Evolutionary conservation across 1,140 invertebrate genomes (phyloP).

Genomic region (Berghia stephanieae): DNA sequence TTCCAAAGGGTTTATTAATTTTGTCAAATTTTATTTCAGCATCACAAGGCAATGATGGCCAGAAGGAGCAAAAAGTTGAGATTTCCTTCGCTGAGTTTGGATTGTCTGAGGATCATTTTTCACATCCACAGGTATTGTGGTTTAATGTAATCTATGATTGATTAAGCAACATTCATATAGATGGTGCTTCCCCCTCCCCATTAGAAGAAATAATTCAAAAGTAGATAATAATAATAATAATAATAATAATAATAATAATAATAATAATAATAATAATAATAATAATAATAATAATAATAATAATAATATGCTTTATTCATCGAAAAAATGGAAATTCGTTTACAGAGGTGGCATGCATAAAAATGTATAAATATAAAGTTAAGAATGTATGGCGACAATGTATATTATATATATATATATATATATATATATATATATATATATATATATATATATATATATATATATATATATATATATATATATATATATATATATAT

Average conservation of each 20-base stretch:
- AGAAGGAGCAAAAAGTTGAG: constrained; percentile 36
- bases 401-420: not conserved
- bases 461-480: no score
- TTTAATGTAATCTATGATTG: not conserved
- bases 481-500: no score
- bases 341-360: no score
- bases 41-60: constrained; percentile 33
- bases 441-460: no score
- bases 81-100: constrained; percentile 64
- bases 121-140: constrained; percentile 61
- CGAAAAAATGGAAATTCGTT: no score
- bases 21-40: constrained; percentile 50
- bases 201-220: not conserved
- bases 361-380: no score
- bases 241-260: not conserved
- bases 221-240: not conserved
- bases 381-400: no score
- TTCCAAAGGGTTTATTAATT: no score
- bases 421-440: not conserved
- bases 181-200: not conserved
- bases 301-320: no score
- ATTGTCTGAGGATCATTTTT: constrained; percentile 66
- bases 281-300: not conserved
- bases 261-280: not conserved
- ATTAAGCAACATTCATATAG: not conserved